Evolutionary conservation across 2,797 vertebrate species (phyloP), one percentile per base, ranked within the genome.

Genomic region (Danio albolineatus): DNA sequence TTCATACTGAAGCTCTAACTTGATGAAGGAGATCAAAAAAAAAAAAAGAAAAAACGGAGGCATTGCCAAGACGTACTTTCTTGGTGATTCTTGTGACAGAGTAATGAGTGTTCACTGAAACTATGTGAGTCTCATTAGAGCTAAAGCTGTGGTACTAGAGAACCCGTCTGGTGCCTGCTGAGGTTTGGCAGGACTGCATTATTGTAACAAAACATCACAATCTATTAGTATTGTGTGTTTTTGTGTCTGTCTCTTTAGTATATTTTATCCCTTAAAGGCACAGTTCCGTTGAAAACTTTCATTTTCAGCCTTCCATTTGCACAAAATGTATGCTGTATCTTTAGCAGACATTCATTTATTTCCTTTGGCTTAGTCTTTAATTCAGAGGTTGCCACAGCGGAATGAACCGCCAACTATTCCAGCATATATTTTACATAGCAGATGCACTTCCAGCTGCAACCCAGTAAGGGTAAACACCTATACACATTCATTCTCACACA

Each of bases 61-160:
- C 46, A 28, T 28, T 67, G 70, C 70, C 38, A 61, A 78, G 56
- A 74, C 67, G 59, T 43, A 61, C 69, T 74, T 78, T 53, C 16
- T 60, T 54, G 57, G 56, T 74, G 39, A 69, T 73, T 46, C 54
- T 74, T 69, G 48, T 82, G 48, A 78, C 76, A 64, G 21, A 41
- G n/a, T 69, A 73, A 44, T 64, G 67, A 51, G 39, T 67, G 44
- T 84, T 16, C 13, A 57, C 57, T 75, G 57, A 79, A 66, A 56
- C 38, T 53, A 66, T 78, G 76, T 28, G 66, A 53, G 21, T 67
- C 53, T 61, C 64, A 73, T 73, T 66, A 66, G 21, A 41, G 60
- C 14, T 48, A 56, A 67, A 67, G 53, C 21, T 44, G 66, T 77
- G 75, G 75, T 51, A 44, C 56, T 49, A 61, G 36, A 61, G 38